A percentile compares a stretch with the other conserved stretches of the same genome.
Conservation (phyloP, 2,888 invertebrate species). For the Drosophila quinaria region DNA sequence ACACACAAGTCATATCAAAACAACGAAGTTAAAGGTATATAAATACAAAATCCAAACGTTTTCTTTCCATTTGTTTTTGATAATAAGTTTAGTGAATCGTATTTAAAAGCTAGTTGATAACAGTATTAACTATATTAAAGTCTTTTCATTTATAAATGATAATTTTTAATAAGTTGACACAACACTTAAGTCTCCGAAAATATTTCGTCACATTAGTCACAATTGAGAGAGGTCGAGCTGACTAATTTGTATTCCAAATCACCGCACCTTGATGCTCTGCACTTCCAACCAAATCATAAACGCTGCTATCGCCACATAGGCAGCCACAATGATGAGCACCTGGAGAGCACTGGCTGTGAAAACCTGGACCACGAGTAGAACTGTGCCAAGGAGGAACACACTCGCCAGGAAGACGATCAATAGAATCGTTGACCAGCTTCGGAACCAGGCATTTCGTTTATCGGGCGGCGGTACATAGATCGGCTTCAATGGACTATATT, state of each 20-base stretch:
- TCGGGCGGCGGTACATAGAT: slow-evolving; percentile 63
- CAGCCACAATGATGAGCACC: slow-evolving; percentile 59
- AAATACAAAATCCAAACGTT: slow-evolving; percentile 12
- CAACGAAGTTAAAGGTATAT: not conserved
- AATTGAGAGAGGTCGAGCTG: not conserved
- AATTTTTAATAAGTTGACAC: slow-evolving; percentile 56
- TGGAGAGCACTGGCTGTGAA: slow-evolving; percentile 71
- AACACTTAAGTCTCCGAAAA: slow-evolving; percentile 42
- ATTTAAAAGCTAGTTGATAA: slow-evolving; percentile 38
- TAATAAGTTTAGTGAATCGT: slow-evolving; percentile 10
- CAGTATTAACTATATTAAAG: slow-evolving; percentile 39
- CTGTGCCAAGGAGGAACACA: slow-evolving; percentile 71
- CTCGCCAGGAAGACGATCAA: slow-evolving; percentile 62
- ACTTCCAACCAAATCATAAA: slow-evolving; percentile 76
- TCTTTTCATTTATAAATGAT: slow-evolving; percentile 32
- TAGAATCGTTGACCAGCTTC: slow-evolving; percentile 67
- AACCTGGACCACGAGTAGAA: slow-evolving; percentile 68
- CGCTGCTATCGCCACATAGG: slow-evolving; percentile 65
- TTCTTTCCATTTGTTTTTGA: slow-evolving; percentile 14
- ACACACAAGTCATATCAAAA: slow-evolving; percentile 13
- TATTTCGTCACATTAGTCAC: slow-evolving; percentile 47
- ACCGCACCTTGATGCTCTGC: slow-evolving; percentile 76
- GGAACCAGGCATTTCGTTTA: slow-evolving; percentile 73
- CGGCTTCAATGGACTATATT: slow-evolving; percentile 75
- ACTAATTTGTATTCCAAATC: slow-evolving; percentile 26